Percentiles rank a stretch among this genome's conserved stretches.
These are phyloP conservation scores for Datnioides undecimradiatus DNA, from an alignment of 2,113 vertebrate genomes.

Conservation along the genomic window DNA sequence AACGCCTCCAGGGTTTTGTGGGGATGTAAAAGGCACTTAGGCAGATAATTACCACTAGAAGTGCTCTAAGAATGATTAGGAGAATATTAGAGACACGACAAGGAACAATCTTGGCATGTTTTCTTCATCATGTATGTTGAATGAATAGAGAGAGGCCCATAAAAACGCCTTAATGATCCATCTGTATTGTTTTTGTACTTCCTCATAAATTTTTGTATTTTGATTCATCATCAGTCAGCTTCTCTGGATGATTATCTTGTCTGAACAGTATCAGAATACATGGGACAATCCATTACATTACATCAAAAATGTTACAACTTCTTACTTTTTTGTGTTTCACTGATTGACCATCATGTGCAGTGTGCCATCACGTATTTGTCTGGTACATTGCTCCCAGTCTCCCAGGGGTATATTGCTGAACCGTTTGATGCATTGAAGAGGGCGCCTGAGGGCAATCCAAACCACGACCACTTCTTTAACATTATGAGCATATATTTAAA, in stretches of 20 bases:
- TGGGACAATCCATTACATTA: conserved; percentile 8
- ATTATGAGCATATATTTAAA: conserved; percentile 35
- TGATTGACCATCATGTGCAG: conserved; percentile 34
- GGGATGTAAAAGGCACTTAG: background rate
- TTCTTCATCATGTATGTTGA: background rate
- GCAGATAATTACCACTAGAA: background rate
- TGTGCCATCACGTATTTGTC: conserved; percentile 37
- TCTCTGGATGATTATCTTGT: conserved; percentile 1
- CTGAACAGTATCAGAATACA: background rate
- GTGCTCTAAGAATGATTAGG: background rate
- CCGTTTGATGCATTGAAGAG: conserved; percentile 52
- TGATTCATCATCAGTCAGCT: conserved; percentile 9
- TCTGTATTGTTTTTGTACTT: conserved; percentile 11
- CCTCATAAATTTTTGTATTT: conserved; percentile 7
- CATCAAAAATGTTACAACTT: background rate
- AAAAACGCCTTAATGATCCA: background rate
- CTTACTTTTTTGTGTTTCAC: no score
- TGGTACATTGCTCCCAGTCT: background rate
- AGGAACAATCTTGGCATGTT: background rate
- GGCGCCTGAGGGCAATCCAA: conserved; percentile 1
- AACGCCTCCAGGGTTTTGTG: background rate
- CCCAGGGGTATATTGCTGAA: conserved; percentile 9
- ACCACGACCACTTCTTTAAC: conserved; percentile 30
- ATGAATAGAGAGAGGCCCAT: background rate
- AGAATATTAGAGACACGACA: background rate